Conservation (phyloP, 2,888 invertebrate species). For the Tachina lurida region DNA sequence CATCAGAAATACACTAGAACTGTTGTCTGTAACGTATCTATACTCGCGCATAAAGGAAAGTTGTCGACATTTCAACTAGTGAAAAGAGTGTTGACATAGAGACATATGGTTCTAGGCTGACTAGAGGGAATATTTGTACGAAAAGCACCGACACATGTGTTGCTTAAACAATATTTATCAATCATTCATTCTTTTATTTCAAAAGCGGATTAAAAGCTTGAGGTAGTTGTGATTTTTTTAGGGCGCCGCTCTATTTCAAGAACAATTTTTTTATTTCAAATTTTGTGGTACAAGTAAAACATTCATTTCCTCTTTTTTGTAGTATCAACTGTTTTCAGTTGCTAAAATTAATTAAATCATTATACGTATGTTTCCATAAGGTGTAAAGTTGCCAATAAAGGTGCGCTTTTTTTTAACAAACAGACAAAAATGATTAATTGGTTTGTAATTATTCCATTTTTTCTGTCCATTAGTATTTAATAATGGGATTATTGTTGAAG, state of each 20-base stretch:
- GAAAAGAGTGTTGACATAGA: too few relatives aligned
- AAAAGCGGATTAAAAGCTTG: conserved; percentile 35
- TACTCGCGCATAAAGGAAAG: too few relatives aligned
- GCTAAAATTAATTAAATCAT: conserved; percentile 5
- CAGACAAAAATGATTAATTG: conserved; percentile 22
- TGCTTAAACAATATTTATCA: conserved; percentile 7
- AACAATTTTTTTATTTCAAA: conserved; percentile 11
- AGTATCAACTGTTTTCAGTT: conserved; percentile 6
- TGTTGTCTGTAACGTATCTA: too few relatives aligned
- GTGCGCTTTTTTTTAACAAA: too few relatives aligned
- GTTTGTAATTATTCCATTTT: conserved; percentile 16
- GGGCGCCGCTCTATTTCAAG: conserved; percentile 42
- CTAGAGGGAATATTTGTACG: too few relatives aligned
- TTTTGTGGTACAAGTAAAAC: neutral
- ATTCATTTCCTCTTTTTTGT: neutral
- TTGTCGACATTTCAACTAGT: too few relatives aligned
- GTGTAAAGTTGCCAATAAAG: too few relatives aligned
- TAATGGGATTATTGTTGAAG: conserved; percentile 10
- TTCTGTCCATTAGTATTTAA: conserved; percentile 3
- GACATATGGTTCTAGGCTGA: too few relatives aligned
- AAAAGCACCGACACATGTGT: conserved; percentile 2
- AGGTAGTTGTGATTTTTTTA: neutral
- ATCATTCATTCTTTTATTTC: conserved; percentile 34
- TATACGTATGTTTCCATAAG: too few relatives aligned
- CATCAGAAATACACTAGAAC: too few relatives aligned